Percentiles rank a stretch among this genome's conserved stretches.
Conservation (phyloP, 2,113 vertebrate genomes). For the Gymnobelideus leadbeateri region DNA sequence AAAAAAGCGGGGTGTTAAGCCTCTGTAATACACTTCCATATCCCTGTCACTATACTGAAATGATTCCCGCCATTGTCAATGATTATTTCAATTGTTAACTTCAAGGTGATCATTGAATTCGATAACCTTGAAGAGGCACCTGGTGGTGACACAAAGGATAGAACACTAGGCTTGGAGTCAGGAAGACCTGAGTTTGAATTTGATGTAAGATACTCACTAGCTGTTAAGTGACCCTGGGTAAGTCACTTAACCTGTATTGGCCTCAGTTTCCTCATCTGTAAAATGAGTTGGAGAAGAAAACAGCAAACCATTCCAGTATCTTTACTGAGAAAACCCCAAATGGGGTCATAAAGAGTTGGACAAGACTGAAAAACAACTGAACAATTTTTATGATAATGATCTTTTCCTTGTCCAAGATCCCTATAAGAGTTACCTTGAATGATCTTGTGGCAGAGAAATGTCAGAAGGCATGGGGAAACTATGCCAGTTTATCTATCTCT, state of each 20-base stretch:
- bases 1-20: not conserved
- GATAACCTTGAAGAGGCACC: not conserved
- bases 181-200: not conserved
- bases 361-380: not conserved
- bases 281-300: not conserved
- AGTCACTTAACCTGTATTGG: not conserved
- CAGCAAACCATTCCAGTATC: not conserved
- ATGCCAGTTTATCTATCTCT: not conserved
- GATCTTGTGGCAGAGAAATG: not conserved
- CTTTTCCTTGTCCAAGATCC: not conserved
- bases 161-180: not conserved
- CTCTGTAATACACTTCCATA: not conserved
- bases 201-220: not conserved
- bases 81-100: not conserved
- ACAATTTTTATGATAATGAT: not conserved
- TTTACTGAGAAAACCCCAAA: not conserved
- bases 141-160: not conserved
- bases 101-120: not conserved
- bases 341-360: not conserved
- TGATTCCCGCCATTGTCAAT: not conserved
- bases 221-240: not conserved
- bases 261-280: not conserved
- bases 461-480: not conserved
- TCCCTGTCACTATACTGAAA: not conserved
- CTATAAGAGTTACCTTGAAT: not conserved